phyloP scores from a whole-genome alignment of 2,113 vertebrate species.

The Poeciliopsis retropinna region DNA sequence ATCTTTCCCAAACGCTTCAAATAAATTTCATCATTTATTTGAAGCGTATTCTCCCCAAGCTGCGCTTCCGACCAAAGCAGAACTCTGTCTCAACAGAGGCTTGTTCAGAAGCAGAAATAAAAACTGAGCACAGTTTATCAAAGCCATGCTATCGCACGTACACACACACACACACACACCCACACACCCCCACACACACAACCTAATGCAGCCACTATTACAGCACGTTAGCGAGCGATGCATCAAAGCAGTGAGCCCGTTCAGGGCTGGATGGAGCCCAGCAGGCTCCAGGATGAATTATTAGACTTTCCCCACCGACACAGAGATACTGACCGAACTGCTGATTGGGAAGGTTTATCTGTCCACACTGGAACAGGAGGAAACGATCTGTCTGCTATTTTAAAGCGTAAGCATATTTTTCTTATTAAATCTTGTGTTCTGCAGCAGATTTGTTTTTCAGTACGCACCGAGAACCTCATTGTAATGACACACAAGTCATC shows the following conservation, averaged over 20 bases:
- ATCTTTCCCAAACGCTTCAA: too few species aligned
- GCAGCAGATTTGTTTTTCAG: background rate
- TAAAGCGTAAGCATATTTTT: background rate
- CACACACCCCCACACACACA: slow-evolving; percentile 5
- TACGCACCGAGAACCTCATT: background rate
- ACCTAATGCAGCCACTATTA: slow-evolving; percentile 44
- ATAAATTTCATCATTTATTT: too few species aligned
- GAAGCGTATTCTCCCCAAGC: background rate
- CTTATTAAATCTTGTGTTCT: background rate
- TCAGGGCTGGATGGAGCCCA: slow-evolving; percentile 49
- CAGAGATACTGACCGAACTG: slow-evolving; percentile 29
- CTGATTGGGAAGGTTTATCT: background rate
- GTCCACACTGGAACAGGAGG: background rate
- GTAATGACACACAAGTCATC: background rate
- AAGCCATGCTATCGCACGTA: too few species aligned
- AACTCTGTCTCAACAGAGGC: too few species aligned
- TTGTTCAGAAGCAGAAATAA: background rate
- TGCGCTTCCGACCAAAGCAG: too few species aligned
- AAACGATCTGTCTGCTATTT: background rate
- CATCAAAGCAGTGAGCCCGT: slow-evolving; percentile 54
- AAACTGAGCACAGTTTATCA: background rate
- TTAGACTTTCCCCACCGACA: slow-evolving; percentile 38
- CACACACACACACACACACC: too few species aligned
- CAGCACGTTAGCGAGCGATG: slow-evolving; percentile 52
- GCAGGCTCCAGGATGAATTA: slow-evolving; percentile 63